Evolutionary conservation across 2,888 invertebrate species (phyloP), one percentile per base, ranked within the genome.

Genomic region (Euphydryas editha): DNA sequence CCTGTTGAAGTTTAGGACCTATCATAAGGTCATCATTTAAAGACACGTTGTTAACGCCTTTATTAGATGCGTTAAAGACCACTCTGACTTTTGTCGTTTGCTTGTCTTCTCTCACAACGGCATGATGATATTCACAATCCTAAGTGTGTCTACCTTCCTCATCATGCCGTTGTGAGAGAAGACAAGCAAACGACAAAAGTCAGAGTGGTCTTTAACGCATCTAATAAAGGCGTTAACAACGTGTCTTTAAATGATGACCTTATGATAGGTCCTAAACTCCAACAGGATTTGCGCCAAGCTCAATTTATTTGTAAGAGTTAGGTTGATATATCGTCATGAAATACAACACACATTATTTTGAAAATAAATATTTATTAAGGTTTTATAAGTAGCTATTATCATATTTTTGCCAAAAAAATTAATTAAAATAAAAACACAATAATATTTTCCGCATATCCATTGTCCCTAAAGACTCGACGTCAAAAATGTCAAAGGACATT

Each of bases 401-500:
- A 24, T 4, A 30, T 30, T 30, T 7, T 30, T 30, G 5, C 30
- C 0, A 7, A 7, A 30, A 30, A 30, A 30, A 30, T 30, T 30
- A 30, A 30, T 30, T 30, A 30, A 30, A 30, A 30, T 4, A 30
- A 7, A 30, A 39, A 39, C 39, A 13, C 39, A 11, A 24, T 51
- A 24, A 18, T 8, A 51, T 51, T 51, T 51, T 51, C 51, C n/a
- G 51, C 51, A n/a, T 51, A 24, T 21, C 24, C 24, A 51, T 8
- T 51, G 30, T 63, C 49, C 55, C 47, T 49, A 51, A 57, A 51
- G 61, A 61, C 15, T 47, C 8, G 56, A 77, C 81, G 86, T 86
- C 85, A 85, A 75, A 84, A 83, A 78, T 77, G 83, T 82, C 85
- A 86, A 78, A 70, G 76, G 77, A 75, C 78, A 76, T 76, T 78